phyloP scores from a whole-genome alignment of 2,113 vertebrate species.

The Garra rufa region DNA sequence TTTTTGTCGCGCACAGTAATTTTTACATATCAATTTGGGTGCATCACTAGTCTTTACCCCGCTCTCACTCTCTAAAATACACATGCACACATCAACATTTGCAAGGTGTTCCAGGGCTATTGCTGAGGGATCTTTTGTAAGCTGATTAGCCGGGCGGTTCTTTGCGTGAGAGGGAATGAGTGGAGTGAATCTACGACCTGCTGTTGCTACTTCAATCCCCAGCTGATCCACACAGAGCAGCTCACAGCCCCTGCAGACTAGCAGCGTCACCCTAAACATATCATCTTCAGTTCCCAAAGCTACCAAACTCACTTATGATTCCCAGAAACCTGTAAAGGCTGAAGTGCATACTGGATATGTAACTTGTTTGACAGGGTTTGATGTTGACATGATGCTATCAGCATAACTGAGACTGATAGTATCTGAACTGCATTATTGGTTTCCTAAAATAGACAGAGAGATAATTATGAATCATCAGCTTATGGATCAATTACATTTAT shows the following conservation, averaged over 20 bases:
- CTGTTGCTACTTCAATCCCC: conserved; percentile 33
- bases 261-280: not conserved
- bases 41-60: conserved; percentile 9
- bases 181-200: conserved; percentile 50
- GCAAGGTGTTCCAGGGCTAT: conserved; percentile 58
- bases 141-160: conserved; percentile 70
- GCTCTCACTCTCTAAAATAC: not conserved
- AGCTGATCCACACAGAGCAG: conserved; percentile 23
- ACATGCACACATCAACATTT: conserved; percentile 31
- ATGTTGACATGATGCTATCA: not conserved
- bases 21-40: not conserved
- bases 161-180: conserved; percentile 62
- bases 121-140: conserved; percentile 70
- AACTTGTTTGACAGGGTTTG: not conserved
- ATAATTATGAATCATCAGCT: conserved; percentile 43
- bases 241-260: not conserved
- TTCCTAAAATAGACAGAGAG: conserved; percentile 24
- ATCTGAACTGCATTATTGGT: not conserved
- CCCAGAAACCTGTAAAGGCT: not conserved
- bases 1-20: not conserved
- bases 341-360: not conserved
- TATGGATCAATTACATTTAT: conserved; percentile 38
- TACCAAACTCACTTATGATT: not conserved
- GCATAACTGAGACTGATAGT: not conserved
- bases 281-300: not conserved